Conservation (phyloP, 2,888 invertebrate species). For the Abscondita cerata region DNA sequence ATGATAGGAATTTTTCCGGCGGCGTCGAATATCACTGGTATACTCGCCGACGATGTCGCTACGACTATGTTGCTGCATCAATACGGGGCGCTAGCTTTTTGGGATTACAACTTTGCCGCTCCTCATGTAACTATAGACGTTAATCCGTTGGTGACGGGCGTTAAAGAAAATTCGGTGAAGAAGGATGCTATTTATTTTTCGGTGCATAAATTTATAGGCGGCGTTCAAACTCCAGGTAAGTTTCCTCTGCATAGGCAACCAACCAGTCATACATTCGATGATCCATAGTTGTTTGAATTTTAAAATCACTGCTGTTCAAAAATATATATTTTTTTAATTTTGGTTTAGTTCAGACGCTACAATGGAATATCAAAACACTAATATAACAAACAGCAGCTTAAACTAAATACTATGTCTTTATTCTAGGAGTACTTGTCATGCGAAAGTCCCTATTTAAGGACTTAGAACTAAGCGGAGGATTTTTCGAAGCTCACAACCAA, state of each 20-base stretch:
- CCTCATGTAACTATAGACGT: slow-evolving; percentile 82
- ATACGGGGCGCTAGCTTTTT: slow-evolving; percentile 83
- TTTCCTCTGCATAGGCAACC: background rate
- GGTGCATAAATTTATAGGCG: slow-evolving; percentile 90
- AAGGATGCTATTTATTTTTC: slow-evolving; percentile 92
- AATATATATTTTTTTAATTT: too few relatives aligned
- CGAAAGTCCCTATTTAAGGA: background rate
- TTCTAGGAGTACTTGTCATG: background rate
- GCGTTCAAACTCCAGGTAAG: slow-evolving; percentile 81
- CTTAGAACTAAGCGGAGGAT: background rate
- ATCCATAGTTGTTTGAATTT: too few relatives aligned
- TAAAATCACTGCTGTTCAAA: too few relatives aligned
- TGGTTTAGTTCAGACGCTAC: too few relatives aligned
- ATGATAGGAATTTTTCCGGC: slow-evolving; percentile 87
- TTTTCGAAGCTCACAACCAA: background rate
- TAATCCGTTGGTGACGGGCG: slow-evolving; percentile 79
- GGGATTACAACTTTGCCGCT: slow-evolving; percentile 89
- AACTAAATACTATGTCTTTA: too few relatives aligned
- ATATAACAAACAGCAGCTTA: too few relatives aligned
- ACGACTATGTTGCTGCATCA: slow-evolving; percentile 82
- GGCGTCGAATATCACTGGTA: slow-evolving; percentile 88
- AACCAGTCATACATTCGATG: too few relatives aligned
- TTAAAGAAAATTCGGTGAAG: slow-evolving; percentile 72
- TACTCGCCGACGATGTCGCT: slow-evolving; percentile 82
- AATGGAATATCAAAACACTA: background rate